Evolutionary conservation across 2,113 vertebrate species (phyloP).

Genomic region (Shinisaurus crocodilurus): DNA sequence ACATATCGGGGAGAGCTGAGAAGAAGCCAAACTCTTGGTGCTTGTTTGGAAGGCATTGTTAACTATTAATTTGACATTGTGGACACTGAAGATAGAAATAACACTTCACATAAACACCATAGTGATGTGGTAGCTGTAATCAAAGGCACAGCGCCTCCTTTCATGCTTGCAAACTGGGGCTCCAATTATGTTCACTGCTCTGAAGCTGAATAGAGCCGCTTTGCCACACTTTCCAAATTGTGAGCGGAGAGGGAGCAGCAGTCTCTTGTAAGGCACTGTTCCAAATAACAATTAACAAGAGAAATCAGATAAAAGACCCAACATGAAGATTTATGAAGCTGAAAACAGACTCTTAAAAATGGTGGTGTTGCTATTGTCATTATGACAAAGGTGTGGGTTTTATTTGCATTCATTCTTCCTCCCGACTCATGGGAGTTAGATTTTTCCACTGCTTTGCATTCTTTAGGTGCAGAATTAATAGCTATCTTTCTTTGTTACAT

Average conservation of each 20-base stretch:
- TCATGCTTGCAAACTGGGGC: constrained; percentile 63
- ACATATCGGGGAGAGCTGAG: constrained; percentile 53
- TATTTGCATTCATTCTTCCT: constrained; percentile 39
- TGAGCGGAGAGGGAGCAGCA: constrained; percentile 50
- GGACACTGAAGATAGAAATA: constrained; percentile 67
- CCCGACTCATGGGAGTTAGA: constrained; percentile 25
- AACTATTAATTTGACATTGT: constrained; percentile 68
- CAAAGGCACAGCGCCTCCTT: constrained; percentile 68
- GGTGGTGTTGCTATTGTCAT: constrained; percentile 55
- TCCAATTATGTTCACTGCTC: constrained; percentile 68
- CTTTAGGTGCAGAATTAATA: not conserved
- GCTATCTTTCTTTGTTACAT: constrained; percentile 44
- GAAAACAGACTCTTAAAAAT: constrained; percentile 63
- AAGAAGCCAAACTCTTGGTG: constrained; percentile 54
- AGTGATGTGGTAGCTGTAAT: constrained; percentile 65
- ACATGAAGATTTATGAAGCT: constrained; percentile 59
- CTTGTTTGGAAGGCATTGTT: constrained; percentile 66
- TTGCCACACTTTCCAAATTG: constrained; percentile 68
- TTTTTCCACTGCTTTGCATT: constrained; percentile 39
- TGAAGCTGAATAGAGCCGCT: constrained; percentile 71
- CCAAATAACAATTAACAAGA: constrained; percentile 69
- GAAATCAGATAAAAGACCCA: constrained; percentile 62
- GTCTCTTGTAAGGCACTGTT: constrained; percentile 59
- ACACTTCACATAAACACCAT: constrained; percentile 68
- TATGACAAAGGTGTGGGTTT: constrained; percentile 59